A percentile compares a stretch with the other conserved stretches of the same genome.
Evolutionary conservation across 2,113 vertebrate genomes (phyloP).

Genomic region (Kryptolebias marmoratus): DNA sequence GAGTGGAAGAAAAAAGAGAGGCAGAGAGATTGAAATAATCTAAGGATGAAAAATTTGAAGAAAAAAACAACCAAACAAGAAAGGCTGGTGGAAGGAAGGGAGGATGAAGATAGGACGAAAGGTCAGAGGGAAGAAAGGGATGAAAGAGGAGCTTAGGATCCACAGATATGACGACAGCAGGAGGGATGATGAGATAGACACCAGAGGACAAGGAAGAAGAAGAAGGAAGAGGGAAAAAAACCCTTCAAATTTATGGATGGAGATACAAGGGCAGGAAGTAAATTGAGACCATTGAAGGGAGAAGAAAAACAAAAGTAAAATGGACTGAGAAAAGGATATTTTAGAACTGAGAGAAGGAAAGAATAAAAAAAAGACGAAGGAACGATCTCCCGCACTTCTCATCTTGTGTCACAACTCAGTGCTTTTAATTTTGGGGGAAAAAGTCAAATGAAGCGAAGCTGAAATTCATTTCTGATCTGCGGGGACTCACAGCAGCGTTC

Average conservation of each 20-base stretch:
- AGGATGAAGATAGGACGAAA: background rate
- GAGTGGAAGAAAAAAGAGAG: too few relatives aligned
- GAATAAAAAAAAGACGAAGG: background rate
- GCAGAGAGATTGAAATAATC: background rate
- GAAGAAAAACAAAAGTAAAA: fast-evolving
- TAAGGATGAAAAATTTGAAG: background rate
- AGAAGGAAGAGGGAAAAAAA: too few relatives aligned
- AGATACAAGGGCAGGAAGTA: background rate
- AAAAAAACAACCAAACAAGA: background rate
- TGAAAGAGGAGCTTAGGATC: background rate
- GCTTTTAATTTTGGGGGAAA: constrained; percentile 69
- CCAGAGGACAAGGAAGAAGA: background rate
- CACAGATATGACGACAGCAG: background rate
- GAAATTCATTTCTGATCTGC: constrained; percentile 66
- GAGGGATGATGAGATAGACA: background rate
- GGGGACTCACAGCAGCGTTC: constrained; percentile 44
- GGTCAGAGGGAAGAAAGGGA: background rate
- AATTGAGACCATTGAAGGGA: background rate
- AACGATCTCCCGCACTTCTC: constrained; percentile 13
- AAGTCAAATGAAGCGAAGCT: constrained; percentile 68
- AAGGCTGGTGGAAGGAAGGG: background rate
- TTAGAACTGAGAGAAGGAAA: background rate
- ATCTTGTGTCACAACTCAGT: constrained; percentile 63
- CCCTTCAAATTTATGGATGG: background rate
- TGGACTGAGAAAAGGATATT: background rate